Evolutionary conservation across 1,140 invertebrate species (phyloP).

Genomic region (Phortica variegata): DNA sequence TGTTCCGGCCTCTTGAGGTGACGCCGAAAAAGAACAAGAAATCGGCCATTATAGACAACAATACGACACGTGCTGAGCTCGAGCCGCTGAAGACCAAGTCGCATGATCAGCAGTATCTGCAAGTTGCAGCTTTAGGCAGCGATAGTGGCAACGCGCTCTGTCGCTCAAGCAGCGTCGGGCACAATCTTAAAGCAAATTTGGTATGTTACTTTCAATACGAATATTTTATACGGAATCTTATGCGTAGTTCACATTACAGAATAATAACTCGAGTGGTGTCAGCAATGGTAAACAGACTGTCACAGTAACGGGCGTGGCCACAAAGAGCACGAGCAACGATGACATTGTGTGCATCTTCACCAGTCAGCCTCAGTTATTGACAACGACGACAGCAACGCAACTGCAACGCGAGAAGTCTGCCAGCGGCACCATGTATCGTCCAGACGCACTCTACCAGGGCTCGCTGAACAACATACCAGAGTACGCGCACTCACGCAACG

Average conservation of each 20-base stretch:
- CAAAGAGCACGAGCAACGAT: conserved; percentile 45
- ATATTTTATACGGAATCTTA: too few relatives aligned
- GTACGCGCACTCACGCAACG: conserved; percentile 54
- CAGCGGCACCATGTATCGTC: conserved; percentile 77
- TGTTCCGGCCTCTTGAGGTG: conserved; percentile 73
- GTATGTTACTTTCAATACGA: conserved; percentile 8
- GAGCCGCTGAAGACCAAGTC: conserved; percentile 36
- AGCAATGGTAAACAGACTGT: conserved; percentile 22
- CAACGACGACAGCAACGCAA: conserved; percentile 13
- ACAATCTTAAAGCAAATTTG: conserved; percentile 35
- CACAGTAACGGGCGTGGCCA: conserved; percentile 7
- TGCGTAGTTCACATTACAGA: conserved; percentile 11
- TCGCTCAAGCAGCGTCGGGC: conserved; percentile 49
- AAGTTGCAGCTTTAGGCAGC: conserved; percentile 19
- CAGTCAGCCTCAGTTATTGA: conserved; percentile 49
- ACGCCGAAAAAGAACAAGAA: conserved; percentile 36
- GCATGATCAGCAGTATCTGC: conserved; percentile 41
- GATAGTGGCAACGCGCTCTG: conserved; percentile 22
- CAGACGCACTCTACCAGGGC: conserved; percentile 83
- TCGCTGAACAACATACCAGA: conserved; percentile 58
- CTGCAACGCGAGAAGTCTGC: conserved; percentile 54
- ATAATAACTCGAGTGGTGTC: conserved; percentile 37
- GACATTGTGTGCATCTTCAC: conserved; percentile 33
- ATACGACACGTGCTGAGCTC: conserved; percentile 38
- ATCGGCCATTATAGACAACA: conserved; percentile 47